Conservation (phyloP, 2,113 vertebrate species). For the Eretmodus cyanostictus region DNA sequence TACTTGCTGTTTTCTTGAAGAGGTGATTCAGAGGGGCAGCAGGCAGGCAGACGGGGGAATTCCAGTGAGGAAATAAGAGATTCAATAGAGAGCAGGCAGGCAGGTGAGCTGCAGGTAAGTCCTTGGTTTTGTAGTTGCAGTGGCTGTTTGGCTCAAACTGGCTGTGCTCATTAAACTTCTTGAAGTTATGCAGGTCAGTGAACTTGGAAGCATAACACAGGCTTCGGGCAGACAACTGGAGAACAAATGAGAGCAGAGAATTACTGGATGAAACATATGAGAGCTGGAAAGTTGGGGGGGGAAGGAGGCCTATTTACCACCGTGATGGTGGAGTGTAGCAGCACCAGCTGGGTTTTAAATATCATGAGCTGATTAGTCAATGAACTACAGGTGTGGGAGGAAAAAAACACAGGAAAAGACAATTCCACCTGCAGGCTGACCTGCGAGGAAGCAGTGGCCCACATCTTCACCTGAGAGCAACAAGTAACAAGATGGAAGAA, state of each 20-base stretch:
- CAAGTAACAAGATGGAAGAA: fast-evolving
- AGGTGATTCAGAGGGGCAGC: not conserved
- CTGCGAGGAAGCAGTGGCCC: not conserved
- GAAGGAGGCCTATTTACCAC: not conserved
- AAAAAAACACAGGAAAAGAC: not conserved
- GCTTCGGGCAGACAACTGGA: not conserved
- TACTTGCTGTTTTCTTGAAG: not conserved
- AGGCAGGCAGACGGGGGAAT: fast-evolving
- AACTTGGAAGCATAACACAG: not conserved
- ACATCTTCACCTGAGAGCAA: not conserved
- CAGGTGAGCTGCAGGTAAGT: not conserved
- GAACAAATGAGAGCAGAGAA: not conserved
- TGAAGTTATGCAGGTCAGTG: not conserved
- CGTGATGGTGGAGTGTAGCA: not conserved
- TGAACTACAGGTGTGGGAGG: not conserved
- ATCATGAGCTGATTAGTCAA: not conserved
- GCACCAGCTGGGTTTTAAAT: not conserved
- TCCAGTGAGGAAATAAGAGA: not conserved
- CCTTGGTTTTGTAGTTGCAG: not conserved
- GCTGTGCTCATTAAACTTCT: not conserved
- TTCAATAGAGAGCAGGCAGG: not conserved
- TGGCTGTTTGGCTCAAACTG: not conserved
- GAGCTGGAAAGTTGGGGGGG: not conserved
- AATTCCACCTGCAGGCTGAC: not conserved
- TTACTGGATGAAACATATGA: not conserved